Evolutionary conservation across 2,888 invertebrate species (phyloP).

Genomic region (Eubasilissa splendida): DNA sequence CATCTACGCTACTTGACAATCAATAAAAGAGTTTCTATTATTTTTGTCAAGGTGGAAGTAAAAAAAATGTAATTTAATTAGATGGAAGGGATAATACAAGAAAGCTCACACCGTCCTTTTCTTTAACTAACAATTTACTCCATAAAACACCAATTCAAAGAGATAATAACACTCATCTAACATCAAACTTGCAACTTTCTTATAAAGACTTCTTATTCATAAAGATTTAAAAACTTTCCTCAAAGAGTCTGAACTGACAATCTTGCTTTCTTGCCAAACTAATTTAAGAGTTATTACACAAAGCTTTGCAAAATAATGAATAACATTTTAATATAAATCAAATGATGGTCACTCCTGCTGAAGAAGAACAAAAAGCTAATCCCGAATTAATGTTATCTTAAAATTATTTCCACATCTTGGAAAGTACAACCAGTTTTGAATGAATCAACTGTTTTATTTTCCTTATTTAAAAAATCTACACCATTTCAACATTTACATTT

Average conservation of each 20-base stretch:
- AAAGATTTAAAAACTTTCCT: constrained; percentile 10
- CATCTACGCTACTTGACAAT: constrained; percentile 9
- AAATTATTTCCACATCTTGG: constrained; percentile 20
- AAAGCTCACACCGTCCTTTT: background rate
- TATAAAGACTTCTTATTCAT: constrained; percentile 18
- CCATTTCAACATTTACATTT: constrained; percentile 37
- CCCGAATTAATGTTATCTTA: constrained; percentile 26
- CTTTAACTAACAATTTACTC: constrained; percentile 24
- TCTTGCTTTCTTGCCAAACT: too few species aligned
- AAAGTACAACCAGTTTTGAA: constrained; percentile 37
- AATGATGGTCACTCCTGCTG: background rate
- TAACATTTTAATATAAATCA: background rate
- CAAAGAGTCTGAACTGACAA: background rate
- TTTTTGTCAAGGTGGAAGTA: constrained; percentile 1
- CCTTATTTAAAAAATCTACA: constrained; percentile 34
- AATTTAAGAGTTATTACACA: too few species aligned
- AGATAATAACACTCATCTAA: constrained; percentile 36
- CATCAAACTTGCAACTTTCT: constrained; percentile 41
- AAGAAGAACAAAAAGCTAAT: background rate
- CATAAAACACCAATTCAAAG: constrained; percentile 31
- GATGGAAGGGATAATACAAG: constrained; percentile 7
- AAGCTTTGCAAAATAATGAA: too few species aligned
- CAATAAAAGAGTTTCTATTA: background rate
- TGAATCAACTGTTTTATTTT: constrained; percentile 16
- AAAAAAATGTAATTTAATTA: constrained; percentile 1